Evolutionary conservation across 2,113 vertebrate genomes (phyloP).

Genomic region (Cyprinodon variegatus): DNA sequence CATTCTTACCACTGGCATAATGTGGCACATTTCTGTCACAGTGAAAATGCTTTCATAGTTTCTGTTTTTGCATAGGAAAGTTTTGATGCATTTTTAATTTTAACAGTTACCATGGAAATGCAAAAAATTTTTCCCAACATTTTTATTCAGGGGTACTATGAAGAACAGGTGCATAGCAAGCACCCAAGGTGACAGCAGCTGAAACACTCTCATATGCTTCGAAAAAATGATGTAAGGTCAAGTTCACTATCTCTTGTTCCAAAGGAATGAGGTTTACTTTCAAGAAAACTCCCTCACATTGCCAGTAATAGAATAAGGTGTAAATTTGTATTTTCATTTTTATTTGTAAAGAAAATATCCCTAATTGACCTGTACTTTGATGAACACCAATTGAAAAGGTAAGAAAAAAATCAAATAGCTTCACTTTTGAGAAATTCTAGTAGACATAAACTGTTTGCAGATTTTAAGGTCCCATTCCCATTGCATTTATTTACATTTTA

Average conservation of each 20-base stretch:
- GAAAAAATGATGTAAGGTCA: conserved; percentile 60
- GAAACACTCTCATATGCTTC: conserved; percentile 69
- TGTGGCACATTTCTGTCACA: conserved; percentile 62
- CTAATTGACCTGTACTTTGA: not conserved
- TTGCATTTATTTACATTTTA: not conserved
- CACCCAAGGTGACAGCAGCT: conserved; percentile 70
- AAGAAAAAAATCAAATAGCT: not conserved
- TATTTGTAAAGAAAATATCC: not conserved
- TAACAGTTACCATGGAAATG: conserved; percentile 73
- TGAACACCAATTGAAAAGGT: not conserved
- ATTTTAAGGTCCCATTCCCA: not conserved
- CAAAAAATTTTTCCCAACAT: not conserved
- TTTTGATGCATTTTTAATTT: conserved; percentile 78
- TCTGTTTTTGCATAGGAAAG: conserved; percentile 54
- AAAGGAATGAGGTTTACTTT: conserved; percentile 26
- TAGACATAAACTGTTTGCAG: not conserved
- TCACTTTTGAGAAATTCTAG: not conserved
- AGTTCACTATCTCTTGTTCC: conserved; percentile 34
- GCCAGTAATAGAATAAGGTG: not conserved
- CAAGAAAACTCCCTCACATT: conserved; percentile 26
- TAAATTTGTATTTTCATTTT: not conserved
- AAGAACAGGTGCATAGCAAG: conserved; percentile 66
- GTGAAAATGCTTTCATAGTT: conserved; percentile 58
- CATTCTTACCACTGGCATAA: conserved; percentile 42
- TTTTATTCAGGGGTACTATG: conserved; percentile 29